Evolutionary conservation across 2,888 invertebrate genomes (phyloP), one percentile per base, ranked within the genome.

Genomic region (Caenorhabditis drosophilae): DNA sequence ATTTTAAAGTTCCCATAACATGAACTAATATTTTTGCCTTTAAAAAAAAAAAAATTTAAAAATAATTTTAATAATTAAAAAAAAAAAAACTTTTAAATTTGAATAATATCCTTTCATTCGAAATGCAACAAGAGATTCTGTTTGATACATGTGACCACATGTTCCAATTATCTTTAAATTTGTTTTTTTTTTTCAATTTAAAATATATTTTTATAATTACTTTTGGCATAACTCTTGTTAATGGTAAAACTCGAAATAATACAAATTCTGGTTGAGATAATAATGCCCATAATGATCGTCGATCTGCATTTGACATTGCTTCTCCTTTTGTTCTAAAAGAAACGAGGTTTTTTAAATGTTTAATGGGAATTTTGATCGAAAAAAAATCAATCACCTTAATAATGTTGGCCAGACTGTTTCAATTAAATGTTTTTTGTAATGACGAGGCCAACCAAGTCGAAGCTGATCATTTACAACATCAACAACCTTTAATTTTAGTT

Each of bases 81-180:
- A 22, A n/a, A 25, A 25, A 6, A 31, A n/a, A 18, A 66, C 73
- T 64, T 83, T 83, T 38, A 83, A 59, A 61, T 80, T 79, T 66
- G 80, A 75, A 64, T 83, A 83, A 52, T 82, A 82, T 54, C 80
- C 75, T 55, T 83, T 80, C 81, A 84, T 80, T 38, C 70, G 61
- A 61, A 83, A 83, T 16, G 79, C 72, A 25, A 79, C 73, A 20
- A 85, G 75, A 34, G 82, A 83, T 60, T 86, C 85, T 27, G 84
- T 83, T 34, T 84, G 78, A 76, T 86, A 86, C 67, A 84, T 81
- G 51, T 85, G 84, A 3, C 86, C 86, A 77, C 86, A 86, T 1
- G 84, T 84, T 40, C 85, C 85, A 36, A 79, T 69, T 11, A 80
- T 40, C 77, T 77, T 26, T 38, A 73, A 45, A 22, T 44, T 22